Evolutionary conservation across 2,888 invertebrate genomes (phyloP), one percentile per base, ranked within the genome.

Genomic region (Yponomeuta plumbellus): DNA sequence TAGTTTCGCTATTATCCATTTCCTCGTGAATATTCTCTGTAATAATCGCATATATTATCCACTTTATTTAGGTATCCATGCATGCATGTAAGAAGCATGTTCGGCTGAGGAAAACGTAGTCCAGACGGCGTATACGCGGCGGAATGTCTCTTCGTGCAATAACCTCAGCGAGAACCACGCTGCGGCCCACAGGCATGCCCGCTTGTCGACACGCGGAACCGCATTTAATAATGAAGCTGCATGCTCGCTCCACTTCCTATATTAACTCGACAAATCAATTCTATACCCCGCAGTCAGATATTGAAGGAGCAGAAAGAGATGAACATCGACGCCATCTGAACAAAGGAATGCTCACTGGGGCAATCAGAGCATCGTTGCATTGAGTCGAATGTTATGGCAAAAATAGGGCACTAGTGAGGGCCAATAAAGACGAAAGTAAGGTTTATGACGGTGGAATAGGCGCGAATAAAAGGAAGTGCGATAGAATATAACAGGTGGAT

Each of bases 401-500:
- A 57, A 65, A 34, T 56, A n/a, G 65, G 63, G 20, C n/a, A 20
- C 20, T 23, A 64, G 44, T 65, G 40, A 26, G 17, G n/a, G 65
- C 39, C 65, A 56, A 65, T 65, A 65, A 65, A 65, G n/a, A 65
- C 57, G 11, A 56, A 34, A 26, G 26, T 65, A 57, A 39, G 65
- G 65, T 26, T 65, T 44, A 64, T 64, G 2, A 11, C 21, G 23
- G 26, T 17, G 52, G 40, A 64, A 52, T 23, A 39, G 63, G 13
- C 10, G 65, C 20, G 64, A 64, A 64, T 64, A 65, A 65, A 65
- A 26, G 56, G 56, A 20, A 56, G 65, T 57, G 11, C 56, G 57
- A 65, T 65, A 65, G 56, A 65, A 65, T 57, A 26, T 65, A 64
- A 44, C 65, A 65, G 56, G 57, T 57, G 65, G 57, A 26, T 65